These are phyloP conservation scores for Aphis gossypii DNA, from an alignment of 1,140 invertebrate genomes.

Conservation along the genomic window DNA sequence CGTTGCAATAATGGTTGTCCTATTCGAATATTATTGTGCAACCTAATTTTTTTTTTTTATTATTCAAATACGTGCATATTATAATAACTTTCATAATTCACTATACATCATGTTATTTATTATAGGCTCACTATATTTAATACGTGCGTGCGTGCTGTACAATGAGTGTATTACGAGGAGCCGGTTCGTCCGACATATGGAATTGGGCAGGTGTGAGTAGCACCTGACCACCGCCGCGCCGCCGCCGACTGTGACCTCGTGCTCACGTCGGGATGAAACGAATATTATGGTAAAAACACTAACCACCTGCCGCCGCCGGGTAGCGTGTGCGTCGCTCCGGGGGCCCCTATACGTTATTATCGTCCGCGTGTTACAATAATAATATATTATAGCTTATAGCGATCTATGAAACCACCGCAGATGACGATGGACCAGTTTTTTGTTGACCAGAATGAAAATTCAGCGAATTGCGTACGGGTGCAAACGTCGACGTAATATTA, in stretches of 20 bases:
- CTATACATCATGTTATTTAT: not conserved
- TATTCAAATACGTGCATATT: not conserved
- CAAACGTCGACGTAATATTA: not conserved
- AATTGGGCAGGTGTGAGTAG: constrained; percentile 51
- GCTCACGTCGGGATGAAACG: constrained; percentile 20
- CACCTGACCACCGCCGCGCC: constrained; percentile 37
- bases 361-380: not conserved
- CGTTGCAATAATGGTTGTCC: not conserved
- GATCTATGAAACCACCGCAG: not conserved
- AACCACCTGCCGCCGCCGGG: constrained; percentile 47
- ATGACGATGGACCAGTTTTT: not conserved
- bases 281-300: constrained; percentile 46
- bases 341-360: not conserved
- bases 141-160: not conserved
- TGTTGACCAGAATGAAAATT: not conserved
- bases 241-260: constrained; percentile 47
- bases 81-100: not conserved
- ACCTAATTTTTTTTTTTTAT: not conserved
- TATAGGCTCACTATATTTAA: not conserved
- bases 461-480: not conserved
- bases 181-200: constrained; percentile 34
- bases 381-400: not conserved
- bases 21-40: not conserved
- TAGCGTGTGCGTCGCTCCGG: constrained; percentile 16
- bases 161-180: constrained; percentile 15